Evolutionary conservation across 2,797 vertebrate species (phyloP).

Genomic region (Carcharodon carcharias): DNA sequence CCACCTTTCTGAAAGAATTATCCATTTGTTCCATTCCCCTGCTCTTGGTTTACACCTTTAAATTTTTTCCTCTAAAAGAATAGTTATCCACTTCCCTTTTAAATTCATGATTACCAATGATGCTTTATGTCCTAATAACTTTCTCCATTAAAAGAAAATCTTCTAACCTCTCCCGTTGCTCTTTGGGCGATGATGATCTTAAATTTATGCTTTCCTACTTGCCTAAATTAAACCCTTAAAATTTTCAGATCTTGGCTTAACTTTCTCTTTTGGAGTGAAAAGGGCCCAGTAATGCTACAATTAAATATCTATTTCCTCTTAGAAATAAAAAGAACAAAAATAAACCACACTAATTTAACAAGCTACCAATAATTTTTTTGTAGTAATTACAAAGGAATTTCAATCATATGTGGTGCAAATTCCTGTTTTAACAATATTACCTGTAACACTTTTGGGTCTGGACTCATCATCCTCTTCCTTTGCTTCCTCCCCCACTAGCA

Average conservation of each 20-base stretch:
- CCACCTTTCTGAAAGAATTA: neutral
- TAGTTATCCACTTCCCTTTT: neutral
- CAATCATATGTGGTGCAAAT: neutral
- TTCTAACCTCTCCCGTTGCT: neutral
- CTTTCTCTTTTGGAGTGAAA: neutral
- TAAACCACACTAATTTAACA: neutral
- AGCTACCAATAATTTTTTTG: neutral
- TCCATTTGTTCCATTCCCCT: neutral
- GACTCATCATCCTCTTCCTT: conserved; percentile 46
- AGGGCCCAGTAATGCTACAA: neutral
- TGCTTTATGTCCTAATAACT: neutral
- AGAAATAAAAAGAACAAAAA: neutral
- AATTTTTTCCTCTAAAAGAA: neutral
- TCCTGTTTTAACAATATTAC: conserved; percentile 47
- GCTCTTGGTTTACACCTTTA: neutral
- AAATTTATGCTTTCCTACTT: neutral
- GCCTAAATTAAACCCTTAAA: neutral
- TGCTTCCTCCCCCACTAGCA: conserved; percentile 42
- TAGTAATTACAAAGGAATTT: neutral
- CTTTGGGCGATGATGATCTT: neutral
- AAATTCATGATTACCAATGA: neutral
- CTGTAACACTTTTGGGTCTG: conserved; percentile 49
- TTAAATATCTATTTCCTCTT: neutral
- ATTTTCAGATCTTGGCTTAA: neutral
- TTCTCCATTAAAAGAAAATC: neutral